Conservation (phyloP, 2,113 vertebrate genomes). For the Micronycteris hirsuta region DNA sequence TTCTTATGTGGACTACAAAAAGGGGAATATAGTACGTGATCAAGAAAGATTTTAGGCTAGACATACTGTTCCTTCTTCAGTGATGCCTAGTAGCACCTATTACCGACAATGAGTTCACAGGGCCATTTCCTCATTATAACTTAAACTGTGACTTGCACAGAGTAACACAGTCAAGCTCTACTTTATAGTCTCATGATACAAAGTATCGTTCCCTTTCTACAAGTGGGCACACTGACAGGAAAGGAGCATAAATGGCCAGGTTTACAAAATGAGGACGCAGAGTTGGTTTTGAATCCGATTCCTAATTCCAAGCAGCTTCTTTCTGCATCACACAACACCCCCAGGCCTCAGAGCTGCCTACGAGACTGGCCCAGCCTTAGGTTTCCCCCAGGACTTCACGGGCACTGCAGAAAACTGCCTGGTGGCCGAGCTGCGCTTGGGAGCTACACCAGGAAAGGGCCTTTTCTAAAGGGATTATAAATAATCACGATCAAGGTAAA, state of each 20-base stretch:
- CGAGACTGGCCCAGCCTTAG: not conserved
- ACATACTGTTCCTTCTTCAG: not conserved
- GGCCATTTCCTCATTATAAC: not conserved
- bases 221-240: not conserved
- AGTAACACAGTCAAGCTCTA: not conserved
- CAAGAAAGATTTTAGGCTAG: not conserved
- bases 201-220: not conserved
- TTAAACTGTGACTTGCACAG: not conserved
- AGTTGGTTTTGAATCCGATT: not conserved
- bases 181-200: not conserved
- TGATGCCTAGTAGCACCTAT: not conserved
- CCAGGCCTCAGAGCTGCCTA: not conserved
- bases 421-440: not conserved
- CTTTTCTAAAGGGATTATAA: slow-evolving; percentile 58
- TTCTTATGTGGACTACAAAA: not conserved
- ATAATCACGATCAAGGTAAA: slow-evolving; percentile 64
- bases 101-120: not conserved
- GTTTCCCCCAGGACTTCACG: slow-evolving; percentile 32
- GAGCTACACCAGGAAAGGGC: slow-evolving; percentile 24
- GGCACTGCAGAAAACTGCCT: slow-evolving; percentile 15
- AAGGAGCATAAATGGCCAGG: not conserved
- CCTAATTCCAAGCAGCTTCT: not conserved
- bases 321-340: not conserved
- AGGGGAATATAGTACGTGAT: not conserved
- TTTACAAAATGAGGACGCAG: not conserved